Evolutionary conservation across 1,140 invertebrate genomes (phyloP).

Genomic region (Lordiphosa clarofinis): DNA sequence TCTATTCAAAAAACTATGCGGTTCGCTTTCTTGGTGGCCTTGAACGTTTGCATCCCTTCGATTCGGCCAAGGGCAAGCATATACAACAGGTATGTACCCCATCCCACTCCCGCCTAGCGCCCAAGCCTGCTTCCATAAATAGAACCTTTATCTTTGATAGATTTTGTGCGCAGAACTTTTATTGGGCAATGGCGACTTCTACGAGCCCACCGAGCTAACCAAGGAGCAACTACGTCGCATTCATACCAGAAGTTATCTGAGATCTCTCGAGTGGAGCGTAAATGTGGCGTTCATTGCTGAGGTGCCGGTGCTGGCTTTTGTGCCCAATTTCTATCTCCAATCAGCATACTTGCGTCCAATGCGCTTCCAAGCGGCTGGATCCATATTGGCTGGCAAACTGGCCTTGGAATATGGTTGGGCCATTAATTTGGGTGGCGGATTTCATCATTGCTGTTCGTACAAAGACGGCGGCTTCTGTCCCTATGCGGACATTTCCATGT

Average conservation of each 20-base stretch:
- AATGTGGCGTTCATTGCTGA: constrained; percentile 90
- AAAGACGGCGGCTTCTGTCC: constrained; percentile 92
- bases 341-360: constrained; percentile 87
- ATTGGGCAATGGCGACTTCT: constrained; percentile 80
- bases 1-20: constrained; percentile 89
- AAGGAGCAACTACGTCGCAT: constrained; percentile 86
- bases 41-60: constrained; percentile 93
- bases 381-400: constrained; percentile 89
- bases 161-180: constrained; percentile 82
- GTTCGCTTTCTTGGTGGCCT: constrained; percentile 87
- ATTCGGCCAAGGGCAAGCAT: constrained; percentile 91
- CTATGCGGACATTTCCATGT: constrained; percentile 92
- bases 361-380: constrained; percentile 91
- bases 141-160: constrained; percentile 77
- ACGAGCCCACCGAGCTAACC: constrained; percentile 85
- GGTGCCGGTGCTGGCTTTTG: constrained; percentile 85
- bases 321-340: constrained; percentile 90
- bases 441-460: constrained; percentile 88
- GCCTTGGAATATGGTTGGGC: constrained; percentile 91
- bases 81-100: constrained; percentile 83
- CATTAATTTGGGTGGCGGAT: constrained; percentile 94
- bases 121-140: constrained; percentile 7
- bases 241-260: constrained; percentile 87
- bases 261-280: constrained; percentile 86
- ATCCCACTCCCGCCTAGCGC: neutral